Conservation (phyloP, 2,888 invertebrate genomes). For the Trachelus tabidus region DNA sequence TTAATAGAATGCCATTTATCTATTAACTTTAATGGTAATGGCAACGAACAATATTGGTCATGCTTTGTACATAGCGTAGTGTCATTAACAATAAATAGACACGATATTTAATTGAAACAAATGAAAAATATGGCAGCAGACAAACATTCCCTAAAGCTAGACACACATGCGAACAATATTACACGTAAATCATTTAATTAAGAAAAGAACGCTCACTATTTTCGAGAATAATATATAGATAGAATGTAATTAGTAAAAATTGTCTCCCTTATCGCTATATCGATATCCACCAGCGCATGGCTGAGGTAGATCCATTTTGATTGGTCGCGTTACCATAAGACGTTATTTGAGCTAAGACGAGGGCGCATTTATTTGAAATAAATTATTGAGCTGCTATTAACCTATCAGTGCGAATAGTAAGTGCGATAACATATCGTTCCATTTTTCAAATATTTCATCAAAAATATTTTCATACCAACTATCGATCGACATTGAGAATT, state of each 20-base stretch:
- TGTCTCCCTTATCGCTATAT: neutral
- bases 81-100: neutral
- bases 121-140: neutral
- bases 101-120: neutral
- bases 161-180: neutral
- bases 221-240: neutral
- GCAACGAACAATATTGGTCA: neutral
- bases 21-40: neutral
- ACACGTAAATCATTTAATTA: neutral
- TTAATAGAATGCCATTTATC: neutral
- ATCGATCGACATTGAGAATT: neutral
- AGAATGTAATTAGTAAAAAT: neutral
- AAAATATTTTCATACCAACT: neutral
- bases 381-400: neutral
- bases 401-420: neutral
- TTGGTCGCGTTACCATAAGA: neutral
- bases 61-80: neutral
- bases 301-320: neutral
- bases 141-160: neutral
- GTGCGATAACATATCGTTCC: neutral
- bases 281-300: neutral
- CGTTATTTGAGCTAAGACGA: no score
- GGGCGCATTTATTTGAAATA: neutral
- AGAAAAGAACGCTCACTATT: neutral
- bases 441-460: neutral